These are phyloP conservation scores for Chiroxiphia lanceolata DNA, from an alignment of 2,797 vertebrate genomes.

Conservation along the genomic window DNA sequence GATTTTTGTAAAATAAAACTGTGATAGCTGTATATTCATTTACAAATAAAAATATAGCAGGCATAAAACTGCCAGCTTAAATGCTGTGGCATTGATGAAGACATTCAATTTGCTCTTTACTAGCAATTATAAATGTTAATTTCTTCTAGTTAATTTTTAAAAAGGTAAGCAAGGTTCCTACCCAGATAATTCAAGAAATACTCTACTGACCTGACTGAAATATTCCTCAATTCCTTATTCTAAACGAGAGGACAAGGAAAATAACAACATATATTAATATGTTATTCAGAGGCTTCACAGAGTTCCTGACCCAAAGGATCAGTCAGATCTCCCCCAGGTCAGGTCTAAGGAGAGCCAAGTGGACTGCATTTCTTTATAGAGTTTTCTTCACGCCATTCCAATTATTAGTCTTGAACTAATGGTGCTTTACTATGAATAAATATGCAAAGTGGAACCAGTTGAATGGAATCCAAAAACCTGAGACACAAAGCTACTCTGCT, in stretches of 20 bases:
- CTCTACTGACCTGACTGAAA: not conserved
- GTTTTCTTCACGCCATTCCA: not conserved
- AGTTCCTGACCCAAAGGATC: not conserved
- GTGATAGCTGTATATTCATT: not conserved
- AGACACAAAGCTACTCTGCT: constrained; percentile 24
- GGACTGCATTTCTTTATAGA: not conserved
- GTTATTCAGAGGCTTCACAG: not conserved
- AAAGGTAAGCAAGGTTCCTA: not conserved
- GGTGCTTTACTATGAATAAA: constrained; percentile 29
- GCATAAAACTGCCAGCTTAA: not conserved
- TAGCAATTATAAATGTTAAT: not conserved
- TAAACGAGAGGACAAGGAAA: not conserved
- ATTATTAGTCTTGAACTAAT: constrained; percentile 11
- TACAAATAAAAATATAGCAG: not conserved
- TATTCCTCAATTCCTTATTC: not conserved
- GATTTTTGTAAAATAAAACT: not conserved
- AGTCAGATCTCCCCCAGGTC: not conserved
- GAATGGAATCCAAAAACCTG: constrained; percentile 9
- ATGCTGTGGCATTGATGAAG: not conserved
- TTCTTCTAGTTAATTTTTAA: not conserved
- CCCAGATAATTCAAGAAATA: not conserved
- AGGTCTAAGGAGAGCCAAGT: not conserved
- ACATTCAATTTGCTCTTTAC: not conserved
- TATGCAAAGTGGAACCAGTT: not conserved
- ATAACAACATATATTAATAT: not conserved